phyloP scores from a whole-genome alignment of 2,113 vertebrate genomes.

The Isurus oxyrinchus region DNA sequence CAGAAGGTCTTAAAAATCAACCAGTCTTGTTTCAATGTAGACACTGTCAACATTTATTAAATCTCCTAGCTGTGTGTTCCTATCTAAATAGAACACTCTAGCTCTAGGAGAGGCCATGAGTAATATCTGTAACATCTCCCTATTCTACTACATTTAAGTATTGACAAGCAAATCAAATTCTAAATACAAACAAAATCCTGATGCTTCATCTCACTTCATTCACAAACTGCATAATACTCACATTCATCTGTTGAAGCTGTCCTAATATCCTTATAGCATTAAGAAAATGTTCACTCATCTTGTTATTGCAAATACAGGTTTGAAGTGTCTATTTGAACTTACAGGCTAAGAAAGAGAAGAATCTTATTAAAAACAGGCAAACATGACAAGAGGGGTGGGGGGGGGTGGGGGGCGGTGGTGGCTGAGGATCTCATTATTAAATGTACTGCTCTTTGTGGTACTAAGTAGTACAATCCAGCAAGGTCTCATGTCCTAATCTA shows the following conservation, averaged over 20 bases:
- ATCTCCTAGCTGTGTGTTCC: neutral
- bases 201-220: neutral
- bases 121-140: neutral
- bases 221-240: neutral
- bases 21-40: neutral
- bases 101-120: neutral
- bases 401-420: too few species aligned
- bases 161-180: neutral
- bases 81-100: neutral
- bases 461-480: neutral
- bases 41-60: slow-evolving; percentile 18
- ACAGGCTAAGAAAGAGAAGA: neutral
- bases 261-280: neutral
- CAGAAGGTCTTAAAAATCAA: neutral
- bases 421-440: neutral
- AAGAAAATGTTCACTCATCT: neutral
- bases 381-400: neutral
- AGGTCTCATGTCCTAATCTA: neutral
- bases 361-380: neutral
- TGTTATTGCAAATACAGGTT: neutral
- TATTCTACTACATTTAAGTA: neutral
- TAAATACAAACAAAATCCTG: neutral
- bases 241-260: neutral
- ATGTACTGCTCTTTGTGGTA: neutral
- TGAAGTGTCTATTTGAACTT: neutral